Conservation (phyloP, 2,797 vertebrate genomes). For the Mus caroli region DNA sequence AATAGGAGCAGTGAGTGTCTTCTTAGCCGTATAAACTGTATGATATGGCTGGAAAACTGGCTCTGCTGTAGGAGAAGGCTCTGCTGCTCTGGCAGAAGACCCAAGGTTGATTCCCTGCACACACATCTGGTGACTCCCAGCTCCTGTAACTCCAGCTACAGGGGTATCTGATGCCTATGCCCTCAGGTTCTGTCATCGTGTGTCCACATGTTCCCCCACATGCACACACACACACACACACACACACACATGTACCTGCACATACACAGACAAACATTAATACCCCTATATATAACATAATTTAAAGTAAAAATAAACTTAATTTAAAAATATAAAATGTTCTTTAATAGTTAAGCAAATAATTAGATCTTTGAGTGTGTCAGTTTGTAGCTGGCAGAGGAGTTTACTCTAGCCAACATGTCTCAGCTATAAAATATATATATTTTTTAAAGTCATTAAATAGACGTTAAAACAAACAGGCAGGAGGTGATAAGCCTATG, state of each 20-base stretch:
- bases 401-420: conserved; percentile 46
- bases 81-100: not conserved
- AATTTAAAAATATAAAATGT: not conserved
- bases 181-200: not conserved
- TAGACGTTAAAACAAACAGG: conserved; percentile 33
- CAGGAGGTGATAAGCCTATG: conserved; percentile 40
- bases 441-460: not conserved
- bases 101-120: not conserved
- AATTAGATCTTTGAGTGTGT: conserved; percentile 54
- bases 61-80: not conserved
- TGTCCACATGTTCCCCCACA: not conserved
- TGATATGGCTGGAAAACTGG: not conserved
- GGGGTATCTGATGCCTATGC: too few relatives aligned
- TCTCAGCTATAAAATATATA: conserved; percentile 54
- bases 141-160: not conserved
- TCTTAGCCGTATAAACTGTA: conserved; percentile 3
- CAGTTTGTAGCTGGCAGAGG: not conserved
- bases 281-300: not conserved
- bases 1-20: not conserved
- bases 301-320: not conserved
- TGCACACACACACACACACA: fast-evolving
- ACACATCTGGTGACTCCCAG: not conserved
- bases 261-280: not conserved
- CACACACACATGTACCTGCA: not conserved
- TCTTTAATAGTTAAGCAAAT: conserved; percentile 58